Conservation (phyloP, 2,888 invertebrate genomes). For the Drosophila mayaguana region DNA sequence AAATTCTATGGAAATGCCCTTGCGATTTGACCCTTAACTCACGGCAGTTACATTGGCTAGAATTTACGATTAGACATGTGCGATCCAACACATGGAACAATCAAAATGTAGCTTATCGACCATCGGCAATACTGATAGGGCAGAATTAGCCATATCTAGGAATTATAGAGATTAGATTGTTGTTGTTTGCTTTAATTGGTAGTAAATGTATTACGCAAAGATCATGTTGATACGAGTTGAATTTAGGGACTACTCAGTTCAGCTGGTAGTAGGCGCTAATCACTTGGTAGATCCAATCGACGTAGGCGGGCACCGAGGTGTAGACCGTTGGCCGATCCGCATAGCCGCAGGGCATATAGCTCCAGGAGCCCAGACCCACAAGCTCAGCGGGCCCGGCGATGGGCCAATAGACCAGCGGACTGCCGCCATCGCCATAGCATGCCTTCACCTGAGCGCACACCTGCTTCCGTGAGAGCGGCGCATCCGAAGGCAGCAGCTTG, state of each 20-base stretch:
- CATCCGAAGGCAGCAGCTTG: slow-evolving; percentile 59
- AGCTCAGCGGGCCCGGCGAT: slow-evolving; percentile 64
- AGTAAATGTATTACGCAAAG: slow-evolving; percentile 48
- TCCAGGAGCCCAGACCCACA: slow-evolving; percentile 75
- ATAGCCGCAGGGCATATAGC: slow-evolving; percentile 79
- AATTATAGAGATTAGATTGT: slow-evolving; percentile 44
- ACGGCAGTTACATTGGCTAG: background rate
- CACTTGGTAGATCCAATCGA: slow-evolving; percentile 75
- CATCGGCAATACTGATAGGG: slow-evolving; percentile 19
- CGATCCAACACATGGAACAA: slow-evolving; percentile 1
- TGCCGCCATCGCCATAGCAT: slow-evolving; percentile 80
- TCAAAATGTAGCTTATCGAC: slow-evolving; percentile 41
- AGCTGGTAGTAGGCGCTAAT: slow-evolving; percentile 75
- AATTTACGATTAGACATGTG: slow-evolving; percentile 7
- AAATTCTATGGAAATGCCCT: background rate
- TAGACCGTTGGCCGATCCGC: slow-evolving; percentile 71
- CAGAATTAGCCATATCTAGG: slow-evolving; percentile 16
- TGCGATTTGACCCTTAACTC: slow-evolving; percentile 17
- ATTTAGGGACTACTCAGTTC: slow-evolving; percentile 34
- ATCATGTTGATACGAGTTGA: slow-evolving; percentile 5
- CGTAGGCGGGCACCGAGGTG: slow-evolving; percentile 62
- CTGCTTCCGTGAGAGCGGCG: slow-evolving; percentile 62
- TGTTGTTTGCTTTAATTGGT: slow-evolving; percentile 46
- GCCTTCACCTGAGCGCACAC: slow-evolving; percentile 70
- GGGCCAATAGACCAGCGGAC: slow-evolving; percentile 75